A percentile compares a stretch with the other conserved stretches of the same genome.
These are phyloP conservation scores for Grallaria varia DNA, from an alignment of 2,113 vertebrate genomes.

Conservation along the genomic window DNA sequence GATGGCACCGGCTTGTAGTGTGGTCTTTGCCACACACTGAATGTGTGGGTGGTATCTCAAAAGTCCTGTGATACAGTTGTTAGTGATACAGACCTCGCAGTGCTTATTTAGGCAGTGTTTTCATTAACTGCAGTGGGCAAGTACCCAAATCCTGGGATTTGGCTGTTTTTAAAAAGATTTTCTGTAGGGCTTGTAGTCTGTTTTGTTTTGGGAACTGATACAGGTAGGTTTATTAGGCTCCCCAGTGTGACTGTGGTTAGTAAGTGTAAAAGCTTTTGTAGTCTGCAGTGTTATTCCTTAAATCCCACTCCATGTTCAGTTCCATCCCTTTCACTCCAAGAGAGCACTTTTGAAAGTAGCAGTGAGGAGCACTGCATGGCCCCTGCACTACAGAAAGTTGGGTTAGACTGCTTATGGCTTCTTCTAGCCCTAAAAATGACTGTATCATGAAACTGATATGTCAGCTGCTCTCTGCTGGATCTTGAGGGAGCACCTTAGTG, in stretches of 20 bases:
- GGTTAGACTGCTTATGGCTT: not conserved
- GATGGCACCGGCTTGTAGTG: not conserved
- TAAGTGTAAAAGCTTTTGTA: not conserved
- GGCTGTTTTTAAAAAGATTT: conserved; percentile 20
- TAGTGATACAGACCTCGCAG: not conserved
- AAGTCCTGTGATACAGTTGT: not conserved
- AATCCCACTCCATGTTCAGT: not conserved
- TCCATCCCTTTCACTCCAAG: not conserved
- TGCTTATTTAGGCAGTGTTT: not conserved
- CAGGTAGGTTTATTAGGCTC: not conserved
- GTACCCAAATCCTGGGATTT: not conserved
- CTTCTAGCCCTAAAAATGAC: not conserved
- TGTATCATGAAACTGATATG: accelerated
- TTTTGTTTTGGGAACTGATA: not conserved
- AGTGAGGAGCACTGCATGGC: not conserved
- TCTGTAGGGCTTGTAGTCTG: not conserved
- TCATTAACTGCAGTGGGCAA: not conserved
- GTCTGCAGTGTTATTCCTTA: not conserved
- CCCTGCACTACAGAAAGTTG: accelerated
- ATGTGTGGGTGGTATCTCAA: not conserved
- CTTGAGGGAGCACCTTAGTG: not conserved
- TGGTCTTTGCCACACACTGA: conserved; percentile 23
- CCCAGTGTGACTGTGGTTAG: not conserved
- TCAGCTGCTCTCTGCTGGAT: not conserved
- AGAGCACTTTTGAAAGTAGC: not conserved